Evolutionary conservation across 2,888 invertebrate species (phyloP).

Genomic region (Apomyelois bistriatella): DNA sequence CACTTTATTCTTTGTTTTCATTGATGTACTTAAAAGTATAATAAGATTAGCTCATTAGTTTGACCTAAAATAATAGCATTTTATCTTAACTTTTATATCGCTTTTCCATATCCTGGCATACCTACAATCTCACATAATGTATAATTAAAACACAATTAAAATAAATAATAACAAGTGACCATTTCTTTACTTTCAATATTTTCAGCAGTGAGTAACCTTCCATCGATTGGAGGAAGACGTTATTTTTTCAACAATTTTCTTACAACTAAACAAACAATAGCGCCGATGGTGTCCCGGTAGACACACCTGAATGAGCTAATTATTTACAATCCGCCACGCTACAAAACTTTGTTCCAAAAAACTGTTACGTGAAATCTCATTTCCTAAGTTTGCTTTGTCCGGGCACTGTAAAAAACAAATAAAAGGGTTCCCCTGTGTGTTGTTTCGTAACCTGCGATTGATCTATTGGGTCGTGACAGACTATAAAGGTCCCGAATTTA

Average conservation of each 20-base stretch:
- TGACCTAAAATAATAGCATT: too few species aligned
- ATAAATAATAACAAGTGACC: too few species aligned
- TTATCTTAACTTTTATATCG: too few species aligned
- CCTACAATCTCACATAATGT: too few species aligned
- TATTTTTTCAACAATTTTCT: slow-evolving; percentile 48
- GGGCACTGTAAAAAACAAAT: slow-evolving; percentile 48
- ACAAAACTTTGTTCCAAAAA: slow-evolving; percentile 59
- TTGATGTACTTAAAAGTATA: too few species aligned
- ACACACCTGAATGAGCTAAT: slow-evolving; percentile 71
- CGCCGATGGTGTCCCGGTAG: slow-evolving; percentile 50
- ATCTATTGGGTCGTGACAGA: slow-evolving; percentile 36
- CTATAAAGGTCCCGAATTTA: slow-evolving; percentile 22
- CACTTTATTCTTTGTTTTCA: too few species aligned
- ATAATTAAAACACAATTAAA: too few species aligned
- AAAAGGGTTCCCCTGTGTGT: slow-evolving; percentile 49
- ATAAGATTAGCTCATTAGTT: too few species aligned
- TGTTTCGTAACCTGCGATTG: slow-evolving; percentile 36
- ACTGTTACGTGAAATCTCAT: slow-evolving; percentile 75
- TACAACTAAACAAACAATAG: slow-evolving; percentile 64
- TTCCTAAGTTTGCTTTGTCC: slow-evolving; percentile 71
- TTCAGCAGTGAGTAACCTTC: slow-evolving; percentile 17
- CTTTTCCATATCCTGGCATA: too few species aligned
- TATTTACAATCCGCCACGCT: slow-evolving; percentile 77
- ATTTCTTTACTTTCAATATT: neutral
- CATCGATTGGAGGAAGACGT: slow-evolving; percentile 47